These are phyloP conservation scores for Microcebus griseorufus DNA, from an alignment of 2,113 vertebrate genomes.

Conservation along the genomic window DNA sequence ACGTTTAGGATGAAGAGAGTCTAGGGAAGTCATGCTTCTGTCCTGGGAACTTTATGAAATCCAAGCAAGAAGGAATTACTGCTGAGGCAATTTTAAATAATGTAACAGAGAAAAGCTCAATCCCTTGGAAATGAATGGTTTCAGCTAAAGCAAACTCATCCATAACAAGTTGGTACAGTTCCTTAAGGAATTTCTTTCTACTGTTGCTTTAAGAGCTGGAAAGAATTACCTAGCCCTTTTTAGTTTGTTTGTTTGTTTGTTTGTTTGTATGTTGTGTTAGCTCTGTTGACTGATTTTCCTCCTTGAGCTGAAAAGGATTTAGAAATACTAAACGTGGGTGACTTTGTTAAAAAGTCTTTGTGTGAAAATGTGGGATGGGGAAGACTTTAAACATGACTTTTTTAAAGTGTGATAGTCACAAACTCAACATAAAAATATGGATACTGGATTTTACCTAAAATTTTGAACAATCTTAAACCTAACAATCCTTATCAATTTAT, in stretches of 20 bases:
- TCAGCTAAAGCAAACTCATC: constrained; percentile 62
- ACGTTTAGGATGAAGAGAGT: constrained; percentile 54
- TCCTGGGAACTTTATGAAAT: constrained; percentile 70
- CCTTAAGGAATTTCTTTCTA: constrained; percentile 64
- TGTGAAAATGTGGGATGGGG: not conserved
- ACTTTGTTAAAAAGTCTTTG: constrained; percentile 1
- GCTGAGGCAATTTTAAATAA: constrained; percentile 72
- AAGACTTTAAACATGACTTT: not conserved
- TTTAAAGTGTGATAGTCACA: constrained; percentile 13
- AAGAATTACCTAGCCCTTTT: constrained; percentile 26
- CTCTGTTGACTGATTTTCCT: constrained; percentile 19
- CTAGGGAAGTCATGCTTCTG: constrained; percentile 58
- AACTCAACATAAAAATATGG: not conserved
- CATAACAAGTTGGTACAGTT: constrained; percentile 54
- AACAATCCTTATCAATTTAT: not conserved
- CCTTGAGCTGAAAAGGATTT: constrained; percentile 38
- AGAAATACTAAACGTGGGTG: not conserved
- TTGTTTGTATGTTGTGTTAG: constrained; percentile 1
- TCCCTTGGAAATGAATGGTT: constrained; percentile 60
- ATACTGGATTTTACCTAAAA: not conserved
- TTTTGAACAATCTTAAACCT: not conserved
- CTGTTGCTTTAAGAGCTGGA: not conserved
- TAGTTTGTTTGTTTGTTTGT: not conserved
- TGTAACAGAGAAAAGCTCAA: constrained; percentile 50
- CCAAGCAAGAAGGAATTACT: constrained; percentile 69